phyloP scores from a whole-genome alignment of 37 sponge, comb jelly and placozoan genomes.

The Oscarella lobularis region DNA sequence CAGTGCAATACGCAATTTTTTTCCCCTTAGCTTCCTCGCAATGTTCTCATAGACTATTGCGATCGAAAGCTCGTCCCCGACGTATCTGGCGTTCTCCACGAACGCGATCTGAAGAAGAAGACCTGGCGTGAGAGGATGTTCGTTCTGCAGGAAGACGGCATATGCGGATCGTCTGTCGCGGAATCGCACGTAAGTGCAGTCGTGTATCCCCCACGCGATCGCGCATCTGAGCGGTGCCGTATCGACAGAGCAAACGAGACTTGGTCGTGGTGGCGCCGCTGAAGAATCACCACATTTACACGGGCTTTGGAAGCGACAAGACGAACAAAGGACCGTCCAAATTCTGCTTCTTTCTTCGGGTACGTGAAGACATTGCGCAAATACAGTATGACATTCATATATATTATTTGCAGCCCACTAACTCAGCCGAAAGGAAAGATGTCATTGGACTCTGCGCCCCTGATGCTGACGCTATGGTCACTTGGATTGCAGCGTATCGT shows the following conservation, averaged over 20 bases:
- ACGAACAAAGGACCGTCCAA: not conserved
- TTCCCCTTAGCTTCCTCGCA: not conserved
- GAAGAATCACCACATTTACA: not conserved
- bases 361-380: not conserved
- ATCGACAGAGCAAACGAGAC: not conserved
- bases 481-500: slow-evolving; percentile 39
- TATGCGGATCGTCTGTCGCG: no score
- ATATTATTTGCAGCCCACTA: slow-evolving; percentile 22
- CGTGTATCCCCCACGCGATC: no score
- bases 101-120: not conserved
- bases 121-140: not conserved
- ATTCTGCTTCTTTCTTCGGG: not conserved
- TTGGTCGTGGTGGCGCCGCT: not conserved
- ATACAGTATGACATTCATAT: not conserved
- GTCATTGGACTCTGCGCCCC: slow-evolving; percentile 36
- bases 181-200: no score
- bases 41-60: not conserved
- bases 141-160: not conserved
- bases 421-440: slow-evolving; percentile 48
- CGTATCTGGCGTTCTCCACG: not conserved
- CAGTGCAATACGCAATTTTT: no score
- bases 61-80: not conserved
- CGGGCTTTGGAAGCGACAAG: not conserved
- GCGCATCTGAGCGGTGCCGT: no score
- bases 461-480: slow-evolving; percentile 8